Conservation (phyloP, 2,113 vertebrate genomes). For the Dromiciops gliroides region DNA sequence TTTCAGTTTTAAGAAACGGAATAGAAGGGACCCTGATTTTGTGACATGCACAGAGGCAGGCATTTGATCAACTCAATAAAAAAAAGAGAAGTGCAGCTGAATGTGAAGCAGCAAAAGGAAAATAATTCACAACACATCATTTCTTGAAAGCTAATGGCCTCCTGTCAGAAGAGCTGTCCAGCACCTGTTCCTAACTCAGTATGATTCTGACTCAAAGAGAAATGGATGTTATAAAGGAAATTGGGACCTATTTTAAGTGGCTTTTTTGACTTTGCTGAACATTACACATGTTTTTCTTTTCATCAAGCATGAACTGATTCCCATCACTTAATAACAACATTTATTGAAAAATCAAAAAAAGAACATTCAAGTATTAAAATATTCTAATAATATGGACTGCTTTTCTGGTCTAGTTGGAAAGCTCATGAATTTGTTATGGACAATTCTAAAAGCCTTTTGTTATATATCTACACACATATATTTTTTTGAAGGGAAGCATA, state of each 20-base stretch:
- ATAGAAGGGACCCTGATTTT: background rate
- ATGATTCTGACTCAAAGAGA: conserved; percentile 37
- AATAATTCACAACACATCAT: conserved; percentile 47
- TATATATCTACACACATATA: no score
- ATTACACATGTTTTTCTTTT: conserved; percentile 54
- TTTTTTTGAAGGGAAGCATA: background rate
- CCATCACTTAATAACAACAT: conserved; percentile 27
- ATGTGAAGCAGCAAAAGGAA: conserved; percentile 48
- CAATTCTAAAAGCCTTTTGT: background rate
- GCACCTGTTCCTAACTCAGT: conserved; percentile 35
- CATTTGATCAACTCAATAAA: conserved; percentile 52
- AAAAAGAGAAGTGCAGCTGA: conserved; percentile 46
- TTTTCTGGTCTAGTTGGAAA: background rate
- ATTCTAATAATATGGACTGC: background rate
- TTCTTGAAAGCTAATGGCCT: conserved; percentile 53
- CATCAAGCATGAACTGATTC: conserved; percentile 42
- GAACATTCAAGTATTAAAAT: background rate
- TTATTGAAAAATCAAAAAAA: background rate
- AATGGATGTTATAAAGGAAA: conserved; percentile 44
- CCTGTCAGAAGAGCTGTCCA: conserved; percentile 21
- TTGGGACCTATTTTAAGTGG: conserved; percentile 51
- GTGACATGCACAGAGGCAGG: conserved; percentile 15
- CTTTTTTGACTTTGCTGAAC: conserved; percentile 20
- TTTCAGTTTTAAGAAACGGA: conserved; percentile 38
- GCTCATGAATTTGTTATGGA: background rate